Base-by-base conservation (phyloP, 2,797 vertebrate species). In the Sternarchorhynchus goeldii region DNA sequence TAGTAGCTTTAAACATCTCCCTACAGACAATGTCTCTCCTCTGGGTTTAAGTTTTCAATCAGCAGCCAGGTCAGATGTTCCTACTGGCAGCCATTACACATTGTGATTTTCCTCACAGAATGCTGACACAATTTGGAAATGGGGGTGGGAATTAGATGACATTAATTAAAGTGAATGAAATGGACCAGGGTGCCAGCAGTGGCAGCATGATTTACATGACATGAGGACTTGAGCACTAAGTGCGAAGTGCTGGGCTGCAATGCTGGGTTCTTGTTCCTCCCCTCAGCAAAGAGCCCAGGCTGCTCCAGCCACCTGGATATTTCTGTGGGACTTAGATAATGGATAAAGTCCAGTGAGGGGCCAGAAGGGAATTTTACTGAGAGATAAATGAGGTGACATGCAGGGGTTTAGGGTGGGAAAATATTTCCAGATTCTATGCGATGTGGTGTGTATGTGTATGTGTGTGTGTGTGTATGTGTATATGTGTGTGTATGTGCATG, bases 271-370 rank as follows among this genome's bases (percentile, higher is more conserved):
- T 68, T 78, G 73, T 65, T 78, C 71, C 57, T 85, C 73, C 73
- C 70, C 72, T 80, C 58, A 56, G 39, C 63, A 78, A 77, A 82
- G 62, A 85, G 76, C 68, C 83, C 58, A 78, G 71, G 78, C 72
- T 80, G 77, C 32, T 50, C 74, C 77, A 84, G 80, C 83, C 77
- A 79, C 76, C 72, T 66, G 84, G 72, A 81, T 84, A 85, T 84
- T 86, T 81, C 80, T 87, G 86, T 83, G 71, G 75, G 81, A 81
- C 79, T 86, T 71, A 86, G 87, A 86, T 90, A 85, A 87, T 87
- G 81, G 83, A 87, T 87, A 82, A 82, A 83, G 73, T 83, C 73
- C 69, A 77, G 83, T 6, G 12, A 76, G 67, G 55, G 78, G 81
- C 76, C 70, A 83, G 68, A 67, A 76, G 83, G 71, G 68, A 85